These are phyloP conservation scores for Phrynocephalus guinanensis DNA, from an alignment of 2,797 vertebrate genomes.

Conservation along the genomic window DNA sequence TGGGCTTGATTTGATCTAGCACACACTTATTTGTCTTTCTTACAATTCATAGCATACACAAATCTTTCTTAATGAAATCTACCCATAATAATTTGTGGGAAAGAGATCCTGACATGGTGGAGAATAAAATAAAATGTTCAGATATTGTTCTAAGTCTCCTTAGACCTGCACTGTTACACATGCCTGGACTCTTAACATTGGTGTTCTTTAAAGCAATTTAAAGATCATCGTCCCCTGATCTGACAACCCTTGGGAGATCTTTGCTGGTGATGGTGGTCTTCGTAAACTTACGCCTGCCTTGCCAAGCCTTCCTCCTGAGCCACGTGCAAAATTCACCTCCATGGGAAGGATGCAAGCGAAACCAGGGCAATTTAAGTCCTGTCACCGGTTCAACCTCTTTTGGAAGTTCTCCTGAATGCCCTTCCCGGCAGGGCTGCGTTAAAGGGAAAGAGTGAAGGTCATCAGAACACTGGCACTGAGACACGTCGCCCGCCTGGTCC, in stretches of 20 bases:
- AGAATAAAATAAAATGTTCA: too few species aligned
- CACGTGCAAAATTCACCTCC: background rate
- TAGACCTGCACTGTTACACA: background rate
- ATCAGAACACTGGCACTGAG: background rate
- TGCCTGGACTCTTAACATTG: too few species aligned
- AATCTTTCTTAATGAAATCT: too few species aligned
- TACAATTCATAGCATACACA: too few species aligned
- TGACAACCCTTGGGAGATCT: background rate
- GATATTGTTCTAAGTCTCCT: background rate
- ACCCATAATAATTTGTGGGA: too few species aligned
- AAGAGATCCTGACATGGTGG: too few species aligned
- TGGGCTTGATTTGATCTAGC: too few species aligned
- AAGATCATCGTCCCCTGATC: background rate
- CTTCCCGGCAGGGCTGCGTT: background rate
- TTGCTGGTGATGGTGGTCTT: too few species aligned
- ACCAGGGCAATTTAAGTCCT: background rate
- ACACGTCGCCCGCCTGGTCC: background rate
- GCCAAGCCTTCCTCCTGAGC: background rate
- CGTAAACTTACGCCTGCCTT: background rate
- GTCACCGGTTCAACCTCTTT: background rate
- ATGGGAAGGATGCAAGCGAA: background rate
- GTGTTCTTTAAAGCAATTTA: too few species aligned
- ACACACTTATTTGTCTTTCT: too few species aligned
- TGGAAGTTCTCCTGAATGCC: background rate
- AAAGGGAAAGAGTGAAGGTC: constrained; percentile 1